phyloP scores from a whole-genome alignment of 2,888 invertebrate species.

The Sussaba pulchella region DNA sequence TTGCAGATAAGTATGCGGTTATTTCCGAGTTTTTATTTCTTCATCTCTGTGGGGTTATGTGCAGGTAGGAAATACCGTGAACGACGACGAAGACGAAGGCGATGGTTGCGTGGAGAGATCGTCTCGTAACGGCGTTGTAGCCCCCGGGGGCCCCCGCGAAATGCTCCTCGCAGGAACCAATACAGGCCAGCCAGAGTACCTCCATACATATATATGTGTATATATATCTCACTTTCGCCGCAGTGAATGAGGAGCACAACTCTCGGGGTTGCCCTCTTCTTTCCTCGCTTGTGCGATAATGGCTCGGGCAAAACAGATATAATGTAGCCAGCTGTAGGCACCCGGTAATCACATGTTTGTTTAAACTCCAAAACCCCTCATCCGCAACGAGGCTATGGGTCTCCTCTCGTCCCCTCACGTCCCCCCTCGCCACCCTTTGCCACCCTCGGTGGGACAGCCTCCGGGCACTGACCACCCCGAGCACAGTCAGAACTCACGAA shows the following conservation, averaged over 20 bases:
- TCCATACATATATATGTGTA: not conserved
- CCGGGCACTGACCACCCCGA: slow-evolving; percentile 80
- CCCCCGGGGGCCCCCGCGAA: slow-evolving; percentile 25
- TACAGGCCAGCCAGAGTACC: not conserved
- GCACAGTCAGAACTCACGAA: slow-evolving; percentile 71
- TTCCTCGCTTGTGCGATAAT: slow-evolving; percentile 17
- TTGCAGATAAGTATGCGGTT: slow-evolving; percentile 4
- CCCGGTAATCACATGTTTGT: slow-evolving; percentile 85
- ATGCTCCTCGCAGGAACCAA: slow-evolving; percentile 1
- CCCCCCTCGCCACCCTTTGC: slow-evolving; percentile 71
- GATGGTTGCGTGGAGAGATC: slow-evolving; percentile 6
- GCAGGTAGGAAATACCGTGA: slow-evolving; percentile 32
- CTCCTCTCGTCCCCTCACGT: slow-evolving; percentile 55
- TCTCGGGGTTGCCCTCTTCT: slow-evolving; percentile 12
- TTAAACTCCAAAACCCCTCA: slow-evolving; percentile 84
- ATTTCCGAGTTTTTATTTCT: slow-evolving; percentile 49
- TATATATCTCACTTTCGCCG: not conserved
- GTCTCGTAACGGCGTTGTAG: slow-evolving; percentile 54
- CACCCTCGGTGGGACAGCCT: slow-evolving; percentile 73
- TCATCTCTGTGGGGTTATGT: slow-evolving; percentile 44
- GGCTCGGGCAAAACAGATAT: slow-evolving; percentile 74
- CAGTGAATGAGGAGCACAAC: slow-evolving; percentile 19
- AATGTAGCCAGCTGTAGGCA: slow-evolving; percentile 84
- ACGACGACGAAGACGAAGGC: not conserved
- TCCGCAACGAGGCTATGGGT: slow-evolving; percentile 75